Percentiles rank a stretch among this genome's conserved stretches.
These are phyloP conservation scores for Xenopus petersii DNA, from an alignment of 2,797 vertebrate species.

Conservation along the genomic window DNA sequence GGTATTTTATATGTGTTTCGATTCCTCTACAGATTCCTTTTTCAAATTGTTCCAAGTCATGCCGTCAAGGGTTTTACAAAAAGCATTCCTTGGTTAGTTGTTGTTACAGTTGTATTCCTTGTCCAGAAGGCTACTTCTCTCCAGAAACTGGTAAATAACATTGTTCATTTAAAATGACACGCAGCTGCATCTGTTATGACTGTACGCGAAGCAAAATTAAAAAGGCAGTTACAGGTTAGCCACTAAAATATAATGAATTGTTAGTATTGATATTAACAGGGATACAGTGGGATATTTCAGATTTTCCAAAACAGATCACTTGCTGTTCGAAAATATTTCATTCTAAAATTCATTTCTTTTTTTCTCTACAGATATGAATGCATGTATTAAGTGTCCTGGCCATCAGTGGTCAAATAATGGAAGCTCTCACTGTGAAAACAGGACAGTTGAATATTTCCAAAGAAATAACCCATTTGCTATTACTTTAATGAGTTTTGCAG, in stretches of 20 bases:
- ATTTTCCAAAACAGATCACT: no score
- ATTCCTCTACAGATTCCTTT: not conserved
- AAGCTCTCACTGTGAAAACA: conserved; percentile 33
- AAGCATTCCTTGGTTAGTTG: not conserved
- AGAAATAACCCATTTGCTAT: conserved; percentile 58
- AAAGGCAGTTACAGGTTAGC: no score
- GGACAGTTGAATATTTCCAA: conserved; percentile 51
- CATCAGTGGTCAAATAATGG: conserved; percentile 50
- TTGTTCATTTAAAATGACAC: no score
- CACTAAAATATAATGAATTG: no score
- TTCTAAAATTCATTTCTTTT: no score
- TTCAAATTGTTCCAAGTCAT: conserved; percentile 6
- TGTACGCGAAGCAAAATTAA: no score
- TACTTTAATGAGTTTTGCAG: conserved; percentile 50
- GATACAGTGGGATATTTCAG: no score
- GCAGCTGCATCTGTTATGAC: no score
- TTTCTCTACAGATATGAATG: conserved; percentile 44
- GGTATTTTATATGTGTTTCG: no score
- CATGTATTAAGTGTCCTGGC: conserved; percentile 50
- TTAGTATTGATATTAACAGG: no score
- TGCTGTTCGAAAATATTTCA: no score
- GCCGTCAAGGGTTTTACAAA: conserved; percentile 2
- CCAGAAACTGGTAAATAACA: conserved; percentile 1
- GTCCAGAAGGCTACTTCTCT: conserved; percentile 10
- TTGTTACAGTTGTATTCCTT: conserved; percentile 10